Conservation (phyloP, 2,888 invertebrate genomes). For the Protodeltote pygarga region DNA sequence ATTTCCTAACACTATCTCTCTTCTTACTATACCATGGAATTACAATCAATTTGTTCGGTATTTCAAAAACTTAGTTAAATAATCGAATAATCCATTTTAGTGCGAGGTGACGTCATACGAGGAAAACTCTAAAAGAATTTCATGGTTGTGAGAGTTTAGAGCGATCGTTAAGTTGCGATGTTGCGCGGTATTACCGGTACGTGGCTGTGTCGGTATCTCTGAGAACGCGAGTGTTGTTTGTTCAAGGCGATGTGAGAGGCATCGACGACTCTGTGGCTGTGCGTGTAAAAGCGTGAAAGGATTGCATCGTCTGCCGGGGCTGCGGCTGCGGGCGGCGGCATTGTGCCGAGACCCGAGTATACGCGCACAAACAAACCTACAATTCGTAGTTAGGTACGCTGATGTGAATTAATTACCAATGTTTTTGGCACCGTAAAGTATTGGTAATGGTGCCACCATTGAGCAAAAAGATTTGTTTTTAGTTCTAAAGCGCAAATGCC, state of each 20-base stretch:
- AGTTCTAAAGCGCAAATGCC: no score
- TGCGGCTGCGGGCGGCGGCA: not conserved
- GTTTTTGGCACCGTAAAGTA: not conserved
- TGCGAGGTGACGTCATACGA: conserved; percentile 22
- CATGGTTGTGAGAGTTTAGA: not conserved
- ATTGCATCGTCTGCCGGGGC: conserved; percentile 8
- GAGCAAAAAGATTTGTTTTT: no score
- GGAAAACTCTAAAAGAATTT: conserved; percentile 13
- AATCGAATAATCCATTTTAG: conserved; percentile 3
- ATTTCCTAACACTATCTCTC: not conserved
- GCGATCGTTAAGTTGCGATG: not conserved
- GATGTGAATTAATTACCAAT: not conserved
- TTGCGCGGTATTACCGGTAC: no score
- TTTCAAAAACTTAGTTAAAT: not conserved
- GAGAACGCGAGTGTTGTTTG: not conserved
- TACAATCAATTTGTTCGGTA: not conserved
- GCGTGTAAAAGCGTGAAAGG: not conserved
- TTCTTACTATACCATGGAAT: not conserved
- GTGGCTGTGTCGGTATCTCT: not conserved
- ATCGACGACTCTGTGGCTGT: not conserved
- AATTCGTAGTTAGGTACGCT: conserved; percentile 1
- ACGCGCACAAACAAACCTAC: not conserved
- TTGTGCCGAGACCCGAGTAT: no score
- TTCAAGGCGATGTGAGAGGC: conserved; percentile 20
- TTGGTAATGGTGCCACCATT: no score